Conservation (phyloP, 1,140 invertebrate species). For the Meloidogyne floridensis region DNA sequence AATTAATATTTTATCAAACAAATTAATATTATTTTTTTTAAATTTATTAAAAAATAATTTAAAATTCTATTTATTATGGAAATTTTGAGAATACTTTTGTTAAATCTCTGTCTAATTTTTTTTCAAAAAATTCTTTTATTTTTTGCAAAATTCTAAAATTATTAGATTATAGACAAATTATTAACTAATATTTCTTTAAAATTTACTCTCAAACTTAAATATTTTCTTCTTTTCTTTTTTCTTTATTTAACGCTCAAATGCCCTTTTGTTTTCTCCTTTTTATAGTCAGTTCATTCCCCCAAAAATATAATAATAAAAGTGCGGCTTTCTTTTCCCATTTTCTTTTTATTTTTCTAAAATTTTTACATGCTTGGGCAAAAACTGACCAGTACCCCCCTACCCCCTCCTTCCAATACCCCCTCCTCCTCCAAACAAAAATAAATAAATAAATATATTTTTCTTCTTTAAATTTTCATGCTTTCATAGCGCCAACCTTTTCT, state of each 20-base stretch:
- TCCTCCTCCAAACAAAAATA: no score
- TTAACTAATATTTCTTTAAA: no score
- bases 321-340: neutral
- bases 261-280: neutral
- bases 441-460: no score
- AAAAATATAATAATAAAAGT: neutral
- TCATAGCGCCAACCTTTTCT: neutral
- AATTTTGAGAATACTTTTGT: no score
- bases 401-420: neutral
- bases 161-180: no score
- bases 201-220: neutral
- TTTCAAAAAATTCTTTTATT: no score
- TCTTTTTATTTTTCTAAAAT: neutral
- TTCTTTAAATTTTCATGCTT: neutral
- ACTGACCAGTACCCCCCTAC: neutral
- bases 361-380: neutral
- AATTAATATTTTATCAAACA: no score
- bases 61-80: no score
- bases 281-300: neutral
- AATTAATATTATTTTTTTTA: no score
- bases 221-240: neutral
- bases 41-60: no score
- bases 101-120: no score
- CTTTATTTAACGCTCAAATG: slow-evolving; percentile 3
- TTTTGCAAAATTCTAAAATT: no score